Base-by-base conservation (phyloP, 2,888 invertebrate genomes). In the Mythimna pallens region DNA sequence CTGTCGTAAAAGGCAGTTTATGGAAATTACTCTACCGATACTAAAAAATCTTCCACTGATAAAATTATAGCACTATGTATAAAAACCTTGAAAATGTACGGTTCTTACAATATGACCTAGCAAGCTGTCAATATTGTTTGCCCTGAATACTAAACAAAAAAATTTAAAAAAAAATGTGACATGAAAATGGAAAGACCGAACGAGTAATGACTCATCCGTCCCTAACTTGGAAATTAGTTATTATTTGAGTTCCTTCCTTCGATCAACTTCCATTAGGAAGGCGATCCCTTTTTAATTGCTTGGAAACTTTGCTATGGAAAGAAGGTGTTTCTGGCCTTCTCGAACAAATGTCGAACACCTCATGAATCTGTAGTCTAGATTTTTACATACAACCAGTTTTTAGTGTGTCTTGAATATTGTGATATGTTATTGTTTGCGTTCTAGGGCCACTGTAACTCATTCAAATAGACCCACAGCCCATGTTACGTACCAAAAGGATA, bases 261-360 rank as follows among this genome's bases (percentile, higher is more conserved):
- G 25, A 72, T 66, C 54, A 65, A 76, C 43, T 67, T 76, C 80
- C 76, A 81, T 81, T 76, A 83, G 69, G 22, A 72, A 76, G 22
- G 17, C 25, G 63, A 83, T 83, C 65, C 66, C 65, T 72, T 72
- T 76, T 72, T 83, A 82, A 82, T 82, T 83, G 76, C 66, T 72
- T 66, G 14, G 17, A 62, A 75, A 79, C 40, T 70, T 70, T 65
- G 62, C 12, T 50, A 34, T 73, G 20, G 10, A 62, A 67, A 67
- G 17, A 17, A 59, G 58, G 78, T 59, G 55, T 65, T 30, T 40
- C 17, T 36, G 47, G 25, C 65, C 61, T 57, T 61, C n/a, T 67
- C 10, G 36, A 65, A 34, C 17, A 52, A 68, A 59, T 52, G 3
- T 55, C 8, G 2, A 17, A 67, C 70, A 57, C 5, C 6, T 54